Evolutionary conservation across 35 echinoderm and acorn worm species (phyloP).

Genomic region (Lytechinus pictus): DNA sequence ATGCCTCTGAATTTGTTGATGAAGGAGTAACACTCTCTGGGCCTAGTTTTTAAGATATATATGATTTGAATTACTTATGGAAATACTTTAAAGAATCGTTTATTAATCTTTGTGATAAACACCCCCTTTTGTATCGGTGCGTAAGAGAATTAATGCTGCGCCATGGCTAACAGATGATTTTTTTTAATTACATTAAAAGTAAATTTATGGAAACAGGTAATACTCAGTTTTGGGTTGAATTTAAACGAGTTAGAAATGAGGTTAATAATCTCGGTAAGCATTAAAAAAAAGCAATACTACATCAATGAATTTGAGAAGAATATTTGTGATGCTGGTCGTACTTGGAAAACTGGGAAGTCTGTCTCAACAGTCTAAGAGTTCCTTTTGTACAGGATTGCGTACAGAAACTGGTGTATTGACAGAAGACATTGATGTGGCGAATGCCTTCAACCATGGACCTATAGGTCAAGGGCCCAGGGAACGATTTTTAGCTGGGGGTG

Average conservation of each 20-base stretch:
- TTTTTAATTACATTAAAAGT: neutral
- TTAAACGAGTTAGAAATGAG: neutral
- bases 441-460: no score
- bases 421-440: no score
- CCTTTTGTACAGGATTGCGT: neutral
- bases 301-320: slow-evolving; percentile 24
- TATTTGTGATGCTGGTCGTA: neutral
- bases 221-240: neutral
- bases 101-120: no score
- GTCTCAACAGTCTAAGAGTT: neutral
- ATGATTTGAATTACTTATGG: no score
- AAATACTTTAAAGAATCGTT: no score
- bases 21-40: no score
- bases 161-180: neutral
- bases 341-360: neutral
- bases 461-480: no score
- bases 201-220: neutral
- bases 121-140: neutral
- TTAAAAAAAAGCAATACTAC: neutral
- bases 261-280: neutral
- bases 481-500: no score
- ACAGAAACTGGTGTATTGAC: neutral
- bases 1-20: no score
- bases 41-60: no score
- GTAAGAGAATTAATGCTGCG: neutral